Evolutionary conservation across 2,797 vertebrate genomes (phyloP).

Genomic region (Xerus rutilus): DNA sequence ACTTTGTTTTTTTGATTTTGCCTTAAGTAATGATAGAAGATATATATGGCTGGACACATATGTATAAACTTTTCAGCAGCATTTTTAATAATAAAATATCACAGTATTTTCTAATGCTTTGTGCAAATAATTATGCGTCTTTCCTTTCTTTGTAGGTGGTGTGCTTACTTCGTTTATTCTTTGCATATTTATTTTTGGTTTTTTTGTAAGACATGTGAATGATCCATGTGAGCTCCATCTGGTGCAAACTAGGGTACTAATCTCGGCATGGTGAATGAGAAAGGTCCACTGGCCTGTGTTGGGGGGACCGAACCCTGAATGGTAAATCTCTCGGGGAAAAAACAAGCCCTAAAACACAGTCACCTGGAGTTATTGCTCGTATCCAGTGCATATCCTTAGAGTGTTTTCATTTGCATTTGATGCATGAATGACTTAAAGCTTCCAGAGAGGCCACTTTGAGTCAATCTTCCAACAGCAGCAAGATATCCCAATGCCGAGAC

Average conservation of each 20-base stretch:
- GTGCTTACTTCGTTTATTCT: accelerated
- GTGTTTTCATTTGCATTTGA: not conserved
- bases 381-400: not conserved
- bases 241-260: not conserved
- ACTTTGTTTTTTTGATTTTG: conserved; percentile 91
- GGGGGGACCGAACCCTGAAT: not conserved
- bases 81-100: conserved; percentile 99
- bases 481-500: accelerated
- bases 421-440: not conserved
- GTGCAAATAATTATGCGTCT: conserved; percentile 89
- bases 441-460: not conserved
- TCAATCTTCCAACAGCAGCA: accelerated
- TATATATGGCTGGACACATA: conserved; percentile 98
- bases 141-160: conserved; percentile 78
- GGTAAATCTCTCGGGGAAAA: too few relatives aligned
- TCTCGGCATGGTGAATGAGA: not conserved
- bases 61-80: conserved; percentile 99
- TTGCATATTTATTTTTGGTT: accelerated
- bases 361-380: not conserved
- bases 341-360: not conserved
- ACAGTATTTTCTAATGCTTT: conserved; percentile 98
- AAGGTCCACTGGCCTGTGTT: not conserved
- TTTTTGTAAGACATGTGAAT: not conserved
- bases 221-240: conserved; percentile 1
- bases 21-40: conserved; percentile 96